phyloP scores from a whole-genome alignment of 2,113 vertebrate genomes.

The Catagonus wagneri region DNA sequence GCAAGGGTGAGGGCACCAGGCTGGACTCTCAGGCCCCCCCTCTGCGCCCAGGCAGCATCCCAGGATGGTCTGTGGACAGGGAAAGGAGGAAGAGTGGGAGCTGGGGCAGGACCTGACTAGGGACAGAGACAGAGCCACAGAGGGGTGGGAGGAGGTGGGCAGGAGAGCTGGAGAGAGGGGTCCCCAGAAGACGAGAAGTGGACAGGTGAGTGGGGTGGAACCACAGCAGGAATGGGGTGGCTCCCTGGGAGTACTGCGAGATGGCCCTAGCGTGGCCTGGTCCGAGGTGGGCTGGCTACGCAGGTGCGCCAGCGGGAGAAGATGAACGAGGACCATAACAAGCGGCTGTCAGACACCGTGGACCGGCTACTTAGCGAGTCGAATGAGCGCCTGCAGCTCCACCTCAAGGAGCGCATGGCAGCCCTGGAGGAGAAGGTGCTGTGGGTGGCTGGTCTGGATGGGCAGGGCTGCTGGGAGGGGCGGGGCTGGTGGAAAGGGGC shows the following conservation, averaged over 20 bases:
- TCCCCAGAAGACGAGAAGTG: rapidly evolving
- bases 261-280: neutral
- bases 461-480: neutral
- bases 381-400: slow-evolving; percentile 97
- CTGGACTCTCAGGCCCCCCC: neutral
- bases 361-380: slow-evolving; percentile 97
- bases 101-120: neutral
- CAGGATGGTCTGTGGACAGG: neutral
- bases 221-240: neutral
- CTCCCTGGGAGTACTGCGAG: neutral
- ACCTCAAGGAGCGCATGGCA: slow-evolving; percentile 97
- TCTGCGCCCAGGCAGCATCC: neutral
- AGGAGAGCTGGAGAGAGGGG: neutral
- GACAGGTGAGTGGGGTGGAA: neutral
- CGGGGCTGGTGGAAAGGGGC: neutral
- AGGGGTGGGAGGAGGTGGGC: neutral
- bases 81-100: neutral
- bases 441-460: rapidly evolving
- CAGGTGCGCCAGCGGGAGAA: slow-evolving; percentile 98
- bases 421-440: slow-evolving; percentile 96
- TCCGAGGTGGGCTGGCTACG: neutral
- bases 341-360: slow-evolving; percentile 96
- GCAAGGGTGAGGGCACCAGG: slow-evolving; percentile 90
- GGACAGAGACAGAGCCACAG: too few species aligned
- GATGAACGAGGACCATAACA: slow-evolving; percentile 99